Evolutionary conservation across 2,797 vertebrate genomes (phyloP).

Genomic region (Enoplosus armatus): DNA sequence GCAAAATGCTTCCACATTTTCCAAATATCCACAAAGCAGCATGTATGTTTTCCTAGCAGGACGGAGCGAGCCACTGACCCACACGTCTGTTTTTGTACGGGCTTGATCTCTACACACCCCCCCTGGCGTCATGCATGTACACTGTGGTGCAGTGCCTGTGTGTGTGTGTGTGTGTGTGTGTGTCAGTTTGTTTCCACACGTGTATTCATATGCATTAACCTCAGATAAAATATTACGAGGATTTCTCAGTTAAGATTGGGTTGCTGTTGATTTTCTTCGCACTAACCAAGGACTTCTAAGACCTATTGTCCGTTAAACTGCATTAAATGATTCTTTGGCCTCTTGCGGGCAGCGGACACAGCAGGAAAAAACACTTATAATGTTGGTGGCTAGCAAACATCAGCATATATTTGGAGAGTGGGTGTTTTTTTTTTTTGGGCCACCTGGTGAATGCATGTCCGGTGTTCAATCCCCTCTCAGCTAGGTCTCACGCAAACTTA

Average conservation of each 20-base stretch:
- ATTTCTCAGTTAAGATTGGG: neutral
- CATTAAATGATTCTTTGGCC: no score
- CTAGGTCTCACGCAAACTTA: neutral
- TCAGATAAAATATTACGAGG: neutral
- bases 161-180: neutral
- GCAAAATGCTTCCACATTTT: constrained; percentile 78
- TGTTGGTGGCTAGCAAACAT: neutral
- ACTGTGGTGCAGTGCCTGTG: neutral
- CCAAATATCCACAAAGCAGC: constrained; percentile 60
- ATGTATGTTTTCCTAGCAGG: constrained; percentile 62
- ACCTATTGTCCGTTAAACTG: neutral
- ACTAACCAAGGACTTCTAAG: neutral
- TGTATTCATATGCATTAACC: neutral
- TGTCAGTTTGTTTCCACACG: neutral
- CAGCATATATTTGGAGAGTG: no score
- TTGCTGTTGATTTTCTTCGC: neutral
- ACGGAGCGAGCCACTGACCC: constrained; percentile 35
- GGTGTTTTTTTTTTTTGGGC: neutral
- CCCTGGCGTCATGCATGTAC: neutral
- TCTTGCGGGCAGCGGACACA: no score
- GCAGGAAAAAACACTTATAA: neutral
- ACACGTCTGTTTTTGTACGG: constrained; percentile 37
- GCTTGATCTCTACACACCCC: constrained; percentile 61
- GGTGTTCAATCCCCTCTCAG: neutral
- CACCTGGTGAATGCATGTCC: neutral